These are phyloP conservation scores for Drosophila sproati DNA, from an alignment of 1,140 invertebrate genomes.

Conservation along the genomic window DNA sequence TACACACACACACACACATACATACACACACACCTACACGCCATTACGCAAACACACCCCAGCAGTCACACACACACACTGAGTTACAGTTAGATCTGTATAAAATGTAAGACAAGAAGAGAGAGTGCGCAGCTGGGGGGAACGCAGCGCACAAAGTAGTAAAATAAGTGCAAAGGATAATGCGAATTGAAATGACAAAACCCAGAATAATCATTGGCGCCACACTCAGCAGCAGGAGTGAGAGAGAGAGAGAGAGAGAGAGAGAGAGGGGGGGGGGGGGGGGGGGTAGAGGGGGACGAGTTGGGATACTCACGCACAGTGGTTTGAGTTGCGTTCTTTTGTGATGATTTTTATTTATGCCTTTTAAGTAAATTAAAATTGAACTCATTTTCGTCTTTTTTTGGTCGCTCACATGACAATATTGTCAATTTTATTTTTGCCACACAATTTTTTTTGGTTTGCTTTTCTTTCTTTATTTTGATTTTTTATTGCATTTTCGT, in stretches of 20 bases:
- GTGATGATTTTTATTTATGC: conserved; percentile 65
- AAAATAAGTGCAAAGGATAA: conserved; percentile 84
- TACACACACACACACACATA: conserved; percentile 70
- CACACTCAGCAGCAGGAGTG: conserved; percentile 46
- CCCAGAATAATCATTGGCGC: conserved; percentile 82
- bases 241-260: neutral
- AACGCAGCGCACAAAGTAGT: conserved; percentile 69
- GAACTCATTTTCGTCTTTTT: conserved; percentile 64
- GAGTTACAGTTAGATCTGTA: conserved; percentile 31
- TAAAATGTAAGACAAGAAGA: conserved; percentile 7
- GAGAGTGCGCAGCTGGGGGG: neutral
- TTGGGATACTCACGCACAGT: too few relatives aligned
- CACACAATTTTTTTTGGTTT: conserved; percentile 30
- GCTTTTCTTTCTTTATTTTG: too few relatives aligned
- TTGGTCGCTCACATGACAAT: conserved; percentile 69
- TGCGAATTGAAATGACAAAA: conserved; percentile 84
- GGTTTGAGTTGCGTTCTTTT: neutral
- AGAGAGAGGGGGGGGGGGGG: neutral
- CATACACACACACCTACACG: conserved; percentile 70
- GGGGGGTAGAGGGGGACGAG: neutral
- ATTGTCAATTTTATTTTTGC: conserved; percentile 79
- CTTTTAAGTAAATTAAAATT: conserved; percentile 82
- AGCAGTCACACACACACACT: conserved; percentile 25
- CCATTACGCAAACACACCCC: too few relatives aligned
- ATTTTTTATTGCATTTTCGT: conserved; percentile 73